Conservation (phyloP, 2,113 vertebrate species). For the Tyto alba region DNA sequence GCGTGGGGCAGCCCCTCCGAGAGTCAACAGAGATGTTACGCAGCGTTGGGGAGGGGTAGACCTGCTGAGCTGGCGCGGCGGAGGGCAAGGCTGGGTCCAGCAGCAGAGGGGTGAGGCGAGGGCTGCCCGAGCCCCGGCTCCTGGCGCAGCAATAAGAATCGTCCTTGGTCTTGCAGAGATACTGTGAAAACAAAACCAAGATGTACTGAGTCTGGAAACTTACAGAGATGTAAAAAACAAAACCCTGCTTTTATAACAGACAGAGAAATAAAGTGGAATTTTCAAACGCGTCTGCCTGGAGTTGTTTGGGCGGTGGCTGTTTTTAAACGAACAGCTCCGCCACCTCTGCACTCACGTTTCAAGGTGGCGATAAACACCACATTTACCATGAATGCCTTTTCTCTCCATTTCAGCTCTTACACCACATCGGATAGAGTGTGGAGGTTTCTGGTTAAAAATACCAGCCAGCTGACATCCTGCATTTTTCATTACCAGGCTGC, state of each 20-base stretch:
- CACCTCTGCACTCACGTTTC: background rate
- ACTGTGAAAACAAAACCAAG: slow-evolving; percentile 70
- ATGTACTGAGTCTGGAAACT: slow-evolving; percentile 59
- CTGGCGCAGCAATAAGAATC: slow-evolving; percentile 67
- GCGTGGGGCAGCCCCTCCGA: background rate
- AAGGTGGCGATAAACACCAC: background rate
- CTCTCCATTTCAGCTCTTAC: background rate
- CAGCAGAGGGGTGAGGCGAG: background rate
- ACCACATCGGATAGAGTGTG: background rate
- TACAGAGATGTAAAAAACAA: slow-evolving; percentile 55
- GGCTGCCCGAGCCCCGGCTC: background rate
- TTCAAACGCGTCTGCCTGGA: slow-evolving; percentile 53
- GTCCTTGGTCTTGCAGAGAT: slow-evolving; percentile 57
- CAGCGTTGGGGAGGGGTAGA: background rate
- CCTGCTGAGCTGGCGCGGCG: rapidly evolving
- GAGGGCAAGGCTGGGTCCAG: background rate
- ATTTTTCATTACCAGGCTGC: background rate
- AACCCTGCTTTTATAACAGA: slow-evolving; percentile 65
- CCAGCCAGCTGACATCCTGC: background rate
- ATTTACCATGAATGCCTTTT: rapidly evolving
- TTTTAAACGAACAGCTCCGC: background rate
- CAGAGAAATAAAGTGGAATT: slow-evolving; percentile 76
- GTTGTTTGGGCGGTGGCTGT: slow-evolving; percentile 15
- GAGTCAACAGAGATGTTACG: background rate
- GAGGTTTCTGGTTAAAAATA: background rate